Evolutionary conservation across 2,888 invertebrate genomes (phyloP), one percentile per base, ranked within the genome.

Genomic region (Theretra japonica): DNA sequence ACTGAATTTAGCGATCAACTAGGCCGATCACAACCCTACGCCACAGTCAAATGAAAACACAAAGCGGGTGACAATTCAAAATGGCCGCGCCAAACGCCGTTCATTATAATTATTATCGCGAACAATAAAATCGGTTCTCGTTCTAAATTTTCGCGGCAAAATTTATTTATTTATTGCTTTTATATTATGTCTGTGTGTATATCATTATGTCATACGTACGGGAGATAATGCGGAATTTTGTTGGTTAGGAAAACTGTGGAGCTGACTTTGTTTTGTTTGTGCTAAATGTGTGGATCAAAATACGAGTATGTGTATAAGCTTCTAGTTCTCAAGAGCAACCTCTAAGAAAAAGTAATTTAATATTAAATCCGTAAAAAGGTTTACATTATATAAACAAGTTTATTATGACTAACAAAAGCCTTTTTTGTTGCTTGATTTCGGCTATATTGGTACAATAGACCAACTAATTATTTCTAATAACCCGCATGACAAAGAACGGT

Each of bases 141-240:
- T 92, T 93, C 94, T 94, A 94, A 94, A 93, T 93, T 92, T 88
- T 85, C 87, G 86, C 86, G 48, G 65, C 65, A 48, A 83, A 89
- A 92, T 92, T 91, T 92, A 94, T 93, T 92, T 94, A 94, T 94
- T 94, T 93, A 93, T 92, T 90, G 91, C 94, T 91, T 93, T 93
- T 93, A 94, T 94, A 93, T 94, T 93, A 92, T 91, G 90, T 90
- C 89, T 88, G 91, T 88, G 89, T 92, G 93, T 94, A 94, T 94
- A 94, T 94, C 94, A 94, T 87, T 76, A 82, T 94, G 94, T 93
- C 94, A 91, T 90, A 91, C 87, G 87, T 88, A 65, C 87, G 88
- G 87, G 91, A 92, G 94, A 94, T 94, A 94, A 94, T 94, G 93
- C 93, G 91, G 90, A 93, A 93, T 93, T 92, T 91, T 87, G 78